phyloP scores from a whole-genome alignment of 2,888 invertebrate species.

The Notodonta ziczac region DNA sequence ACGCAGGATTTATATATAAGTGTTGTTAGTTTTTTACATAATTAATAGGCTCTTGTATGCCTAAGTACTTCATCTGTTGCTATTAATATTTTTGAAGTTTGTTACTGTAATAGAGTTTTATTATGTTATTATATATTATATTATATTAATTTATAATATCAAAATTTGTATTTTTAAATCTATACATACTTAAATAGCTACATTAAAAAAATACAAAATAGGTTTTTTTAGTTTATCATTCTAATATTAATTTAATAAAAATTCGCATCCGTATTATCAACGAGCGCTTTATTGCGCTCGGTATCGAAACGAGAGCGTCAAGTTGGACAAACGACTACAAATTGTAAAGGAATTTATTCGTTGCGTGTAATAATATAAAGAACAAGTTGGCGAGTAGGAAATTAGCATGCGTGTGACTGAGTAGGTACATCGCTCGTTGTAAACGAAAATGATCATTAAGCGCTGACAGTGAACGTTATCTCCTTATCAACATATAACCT shows the following conservation, averaged over 20 bases:
- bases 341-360: conserved; percentile 67
- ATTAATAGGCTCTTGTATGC: too few species aligned
- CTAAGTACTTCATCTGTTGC: too few species aligned
- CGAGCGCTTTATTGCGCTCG: conserved; percentile 39
- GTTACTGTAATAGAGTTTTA: too few species aligned
- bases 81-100: too few species aligned
- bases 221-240: too few species aligned
- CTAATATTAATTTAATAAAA: conserved; percentile 8
- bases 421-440: conserved; percentile 38
- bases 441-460: conserved; percentile 63
- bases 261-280: conserved; percentile 24
- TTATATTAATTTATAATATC: too few species aligned
- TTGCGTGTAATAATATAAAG: conserved; percentile 58
- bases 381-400: conserved; percentile 56
- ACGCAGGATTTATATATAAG: too few species aligned
- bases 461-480: conserved; percentile 69
- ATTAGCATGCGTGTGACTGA: conserved; percentile 62
- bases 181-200: too few species aligned
- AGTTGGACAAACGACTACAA: conserved; percentile 73
- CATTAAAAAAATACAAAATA: too few species aligned
- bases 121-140: too few species aligned
- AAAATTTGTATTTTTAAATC: too few species aligned
- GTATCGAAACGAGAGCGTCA: conserved; percentile 58
- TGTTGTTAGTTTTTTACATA: too few species aligned
- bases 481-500: conserved; percentile 76